These are phyloP conservation scores for Diacarnus erythraeanus DNA, from an alignment of 37 sponge, comb jelly and placozoan genomes.

Conservation along the genomic window DNA sequence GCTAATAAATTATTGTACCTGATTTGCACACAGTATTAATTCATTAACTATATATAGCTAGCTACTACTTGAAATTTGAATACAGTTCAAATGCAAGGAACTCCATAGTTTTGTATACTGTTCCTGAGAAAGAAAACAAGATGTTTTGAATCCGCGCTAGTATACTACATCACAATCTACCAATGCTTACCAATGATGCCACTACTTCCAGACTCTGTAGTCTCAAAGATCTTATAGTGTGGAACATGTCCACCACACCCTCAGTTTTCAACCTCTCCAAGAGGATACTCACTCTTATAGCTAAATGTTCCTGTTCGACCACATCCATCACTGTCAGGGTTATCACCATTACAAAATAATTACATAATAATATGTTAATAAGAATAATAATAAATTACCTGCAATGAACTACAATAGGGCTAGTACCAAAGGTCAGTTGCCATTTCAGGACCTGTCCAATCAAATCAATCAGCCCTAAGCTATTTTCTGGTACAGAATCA, in stretches of 20 bases:
- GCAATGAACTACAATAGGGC: constrained; percentile 86
- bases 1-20: too few species aligned
- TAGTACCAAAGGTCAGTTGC: constrained; percentile 72
- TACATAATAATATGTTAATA: neutral
- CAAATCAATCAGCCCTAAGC: constrained; percentile 76
- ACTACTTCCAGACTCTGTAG: constrained; percentile 80
- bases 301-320: constrained; percentile 83
- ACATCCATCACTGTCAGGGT: constrained; percentile 70
- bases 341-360: neutral
- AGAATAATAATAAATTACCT: constrained; percentile 47
- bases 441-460: constrained; percentile 89
- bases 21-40: neutral
- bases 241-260: constrained; percentile 88
- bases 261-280: constrained; percentile 87
- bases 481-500: constrained; percentile 46
- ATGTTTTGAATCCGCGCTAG: neutral
- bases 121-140: constrained; percentile 20
- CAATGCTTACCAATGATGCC: constrained; percentile 71
- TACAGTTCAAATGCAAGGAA: constrained; percentile 72
- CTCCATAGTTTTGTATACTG: constrained; percentile 66
- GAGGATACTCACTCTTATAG: constrained; percentile 73
- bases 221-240: constrained; percentile 69
- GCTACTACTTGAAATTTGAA: constrained; percentile 61
- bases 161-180: neutral
- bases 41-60: neutral